phyloP scores from a whole-genome alignment of 2,888 invertebrate species.

The Amiota communis region DNA sequence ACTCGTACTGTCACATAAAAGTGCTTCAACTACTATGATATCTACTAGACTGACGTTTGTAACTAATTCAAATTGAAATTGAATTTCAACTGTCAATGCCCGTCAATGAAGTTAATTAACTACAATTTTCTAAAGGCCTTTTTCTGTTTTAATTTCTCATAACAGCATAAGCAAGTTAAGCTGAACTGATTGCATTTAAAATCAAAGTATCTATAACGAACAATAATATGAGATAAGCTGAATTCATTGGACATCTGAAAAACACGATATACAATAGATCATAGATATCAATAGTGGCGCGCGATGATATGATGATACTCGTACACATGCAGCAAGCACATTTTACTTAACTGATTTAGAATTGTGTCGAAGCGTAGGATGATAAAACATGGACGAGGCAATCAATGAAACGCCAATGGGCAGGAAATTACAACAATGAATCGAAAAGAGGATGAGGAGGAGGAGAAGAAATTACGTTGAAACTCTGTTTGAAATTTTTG shows the following conservation, averaged over 20 bases:
- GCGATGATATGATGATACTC: not conserved
- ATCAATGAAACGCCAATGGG: not conserved
- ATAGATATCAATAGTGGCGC: not conserved
- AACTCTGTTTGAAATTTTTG: slow-evolving; percentile 6
- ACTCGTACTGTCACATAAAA: no score
- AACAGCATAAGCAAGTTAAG: not conserved
- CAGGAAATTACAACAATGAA: not conserved
- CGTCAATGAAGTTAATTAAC: slow-evolving; percentile 57
- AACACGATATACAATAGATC: no score
- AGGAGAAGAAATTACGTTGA: not conserved
- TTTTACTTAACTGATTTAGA: slow-evolving; percentile 21
- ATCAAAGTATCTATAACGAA: not conserved
- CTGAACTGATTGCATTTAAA: not conserved
- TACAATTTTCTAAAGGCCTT: slow-evolving; percentile 16
- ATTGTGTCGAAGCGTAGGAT: not conserved
- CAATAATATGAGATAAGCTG: not conserved
- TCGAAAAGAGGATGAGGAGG: not conserved
- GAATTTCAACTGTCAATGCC: slow-evolving; percentile 54
- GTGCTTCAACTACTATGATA: no score
- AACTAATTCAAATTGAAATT: slow-evolving; percentile 10
- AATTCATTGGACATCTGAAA: not conserved
- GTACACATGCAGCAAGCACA: slow-evolving; percentile 10
- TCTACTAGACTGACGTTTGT: not conserved
- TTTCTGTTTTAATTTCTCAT: slow-evolving; percentile 26
- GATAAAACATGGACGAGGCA: not conserved